Evolutionary conservation across 2,888 invertebrate genomes (phyloP).

Genomic region (Trichopria drosophilae): DNA sequence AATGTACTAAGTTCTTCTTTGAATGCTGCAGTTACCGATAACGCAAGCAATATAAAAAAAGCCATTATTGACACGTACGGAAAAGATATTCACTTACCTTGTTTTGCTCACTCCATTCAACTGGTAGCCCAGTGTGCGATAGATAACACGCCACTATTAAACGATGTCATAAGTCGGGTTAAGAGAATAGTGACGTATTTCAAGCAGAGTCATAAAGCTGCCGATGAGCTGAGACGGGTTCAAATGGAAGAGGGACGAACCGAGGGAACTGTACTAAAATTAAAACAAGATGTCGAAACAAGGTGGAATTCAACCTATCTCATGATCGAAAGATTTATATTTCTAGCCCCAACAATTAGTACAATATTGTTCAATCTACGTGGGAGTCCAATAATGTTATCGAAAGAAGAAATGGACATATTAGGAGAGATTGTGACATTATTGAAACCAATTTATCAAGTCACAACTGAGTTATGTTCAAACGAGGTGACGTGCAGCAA

Average conservation of each 20-base stretch:
- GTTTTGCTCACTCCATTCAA: slow-evolving; percentile 28
- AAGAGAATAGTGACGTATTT: slow-evolving; percentile 28
- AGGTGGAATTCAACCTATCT: slow-evolving; percentile 28
- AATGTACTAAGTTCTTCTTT: slow-evolving; percentile 17
- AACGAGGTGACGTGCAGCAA: slow-evolving; percentile 7
- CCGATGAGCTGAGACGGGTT: slow-evolving; percentile 16
- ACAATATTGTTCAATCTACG: too few relatives aligned
- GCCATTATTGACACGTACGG: slow-evolving; percentile 17
- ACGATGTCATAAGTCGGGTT: slow-evolving; percentile 8
- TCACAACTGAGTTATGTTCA: background rate
- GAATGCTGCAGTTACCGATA: slow-evolving; percentile 26
- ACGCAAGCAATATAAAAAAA: slow-evolving; percentile 20
- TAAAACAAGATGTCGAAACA: slow-evolving; percentile 18
- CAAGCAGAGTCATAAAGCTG: too few relatives aligned
- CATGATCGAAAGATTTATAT: slow-evolving; percentile 22
- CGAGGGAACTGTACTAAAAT: slow-evolving; percentile 14
- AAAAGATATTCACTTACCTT: slow-evolving; percentile 15
- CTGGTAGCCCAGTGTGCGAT: slow-evolving; percentile 16
- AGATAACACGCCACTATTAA: slow-evolving; percentile 7
- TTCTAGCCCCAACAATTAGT: slow-evolving; percentile 6
- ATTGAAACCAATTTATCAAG: slow-evolving; percentile 13
- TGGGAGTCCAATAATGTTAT: slow-evolving; percentile 4
- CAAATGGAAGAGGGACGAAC: slow-evolving; percentile 6
- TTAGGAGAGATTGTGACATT: slow-evolving; percentile 6
- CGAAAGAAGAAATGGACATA: slow-evolving; percentile 1